These are phyloP conservation scores for Abrostola tripartita DNA, from an alignment of 2,888 invertebrate genomes.

Conservation along the genomic window DNA sequence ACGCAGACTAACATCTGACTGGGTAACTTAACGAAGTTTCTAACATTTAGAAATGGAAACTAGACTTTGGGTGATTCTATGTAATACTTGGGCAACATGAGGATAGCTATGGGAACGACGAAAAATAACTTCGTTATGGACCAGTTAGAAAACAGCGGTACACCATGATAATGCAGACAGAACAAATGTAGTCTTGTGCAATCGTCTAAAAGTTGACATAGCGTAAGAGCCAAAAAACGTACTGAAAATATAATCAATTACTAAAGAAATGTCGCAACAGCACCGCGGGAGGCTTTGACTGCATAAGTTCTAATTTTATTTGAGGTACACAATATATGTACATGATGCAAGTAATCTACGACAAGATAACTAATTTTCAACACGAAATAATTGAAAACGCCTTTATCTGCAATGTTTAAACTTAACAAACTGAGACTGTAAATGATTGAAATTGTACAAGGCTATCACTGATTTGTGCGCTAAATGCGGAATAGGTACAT, in stretches of 20 bases:
- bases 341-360: neutral
- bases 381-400: conserved; percentile 1
- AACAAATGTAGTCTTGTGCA: no score
- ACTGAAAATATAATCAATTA: conserved; percentile 42
- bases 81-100: neutral
- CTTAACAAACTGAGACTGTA: neutral
- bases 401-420: conserved; percentile 5
- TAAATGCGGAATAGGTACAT: conserved; percentile 1
- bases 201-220: no score
- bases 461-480: neutral
- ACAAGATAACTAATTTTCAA: neutral
- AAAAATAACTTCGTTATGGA: no score
- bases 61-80: neutral
- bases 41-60: conserved; percentile 1
- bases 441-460: no score
- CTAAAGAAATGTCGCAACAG: conserved; percentile 14
- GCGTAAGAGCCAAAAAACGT: neutral
- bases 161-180: no score
- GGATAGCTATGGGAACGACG: no score
- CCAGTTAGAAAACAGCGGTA: no score
- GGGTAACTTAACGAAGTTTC: conserved; percentile 18
- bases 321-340: neutral
- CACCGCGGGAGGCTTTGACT: conserved; percentile 29
- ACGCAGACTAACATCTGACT: conserved; percentile 42
- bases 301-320: neutral